Percentiles rank a stretch among this genome's conserved stretches.
phyloP scores from a whole-genome alignment of 2,888 invertebrate species.

The Micoletzkya japonica region DNA sequence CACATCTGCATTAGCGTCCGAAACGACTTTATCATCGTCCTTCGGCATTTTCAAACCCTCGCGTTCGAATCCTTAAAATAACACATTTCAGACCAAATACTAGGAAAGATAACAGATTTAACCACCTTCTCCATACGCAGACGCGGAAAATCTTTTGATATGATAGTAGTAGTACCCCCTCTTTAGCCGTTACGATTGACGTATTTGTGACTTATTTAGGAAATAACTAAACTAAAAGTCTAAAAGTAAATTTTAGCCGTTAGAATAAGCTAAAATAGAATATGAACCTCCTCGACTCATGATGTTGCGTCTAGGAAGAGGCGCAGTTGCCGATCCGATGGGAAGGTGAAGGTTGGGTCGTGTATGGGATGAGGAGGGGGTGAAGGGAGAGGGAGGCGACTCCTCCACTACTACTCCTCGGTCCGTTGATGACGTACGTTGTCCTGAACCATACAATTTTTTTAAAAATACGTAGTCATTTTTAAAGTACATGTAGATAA shows the following conservation, averaged over 20 bases:
- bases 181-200: no score
- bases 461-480: neutral
- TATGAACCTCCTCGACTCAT: conserved; percentile 23
- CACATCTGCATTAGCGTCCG: no score
- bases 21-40: no score
- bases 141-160: no score
- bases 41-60: no score
- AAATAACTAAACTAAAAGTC: neutral
- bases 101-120: no score
- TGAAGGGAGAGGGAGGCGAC: conserved; percentile 1
- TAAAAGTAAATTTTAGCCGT: neutral
- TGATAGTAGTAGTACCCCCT: no score
- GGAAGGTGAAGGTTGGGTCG: conserved; percentile 20
- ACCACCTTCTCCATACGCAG: no score
- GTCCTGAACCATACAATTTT: neutral
- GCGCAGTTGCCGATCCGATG: conserved; percentile 24
- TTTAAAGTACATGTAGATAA: no score
- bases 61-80: no score
- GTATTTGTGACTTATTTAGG: no score
- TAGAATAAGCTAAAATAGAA: neutral
- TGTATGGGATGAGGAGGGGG: conserved; percentile 9
- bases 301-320: conserved; percentile 21
- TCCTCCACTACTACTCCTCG: neutral
- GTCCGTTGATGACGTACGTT: conserved; percentile 14
- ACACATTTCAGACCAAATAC: no score